A percentile compares a stretch with the other conserved stretches of the same genome.
Conservation (phyloP, 1,140 invertebrate genomes). For the Limonius californicus region DNA sequence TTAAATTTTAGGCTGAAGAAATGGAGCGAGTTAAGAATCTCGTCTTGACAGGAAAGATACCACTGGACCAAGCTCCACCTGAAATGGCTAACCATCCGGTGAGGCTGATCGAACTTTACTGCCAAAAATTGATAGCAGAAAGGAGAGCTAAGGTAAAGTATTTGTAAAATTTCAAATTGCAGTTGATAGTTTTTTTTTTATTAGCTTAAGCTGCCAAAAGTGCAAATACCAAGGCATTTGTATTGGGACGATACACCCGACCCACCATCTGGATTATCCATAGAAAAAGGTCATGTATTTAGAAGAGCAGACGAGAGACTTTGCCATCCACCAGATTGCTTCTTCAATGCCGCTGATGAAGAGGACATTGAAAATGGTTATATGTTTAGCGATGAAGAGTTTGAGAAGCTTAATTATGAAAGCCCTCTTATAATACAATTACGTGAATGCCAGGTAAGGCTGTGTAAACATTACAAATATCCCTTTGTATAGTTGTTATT, state of each 20-base stretch:
- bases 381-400: slow-evolving; percentile 54
- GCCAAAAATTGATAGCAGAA: slow-evolving; percentile 42
- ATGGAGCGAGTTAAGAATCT: slow-evolving; percentile 63
- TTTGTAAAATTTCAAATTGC: no score
- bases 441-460: slow-evolving; percentile 55
- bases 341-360: slow-evolving; percentile 38
- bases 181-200: no score
- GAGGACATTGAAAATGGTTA: slow-evolving; percentile 39
- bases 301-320: slow-evolving; percentile 33
- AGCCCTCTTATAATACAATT: slow-evolving; percentile 58
- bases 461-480: no score
- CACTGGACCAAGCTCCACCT: slow-evolving; percentile 59
- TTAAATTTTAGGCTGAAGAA: slow-evolving; percentile 55
- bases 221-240: slow-evolving; percentile 42
- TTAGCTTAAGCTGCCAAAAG: slow-evolving; percentile 42
- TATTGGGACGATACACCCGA: slow-evolving; percentile 47
- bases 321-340: slow-evolving; percentile 34
- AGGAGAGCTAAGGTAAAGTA: slow-evolving; percentile 14
- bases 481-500: no score
- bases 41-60: slow-evolving; percentile 59
- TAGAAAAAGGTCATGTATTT: slow-evolving; percentile 43
- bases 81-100: slow-evolving; percentile 63
- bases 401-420: slow-evolving; percentile 57
- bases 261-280: slow-evolving; percentile 43
- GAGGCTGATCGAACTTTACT: slow-evolving; percentile 61